phyloP scores from a whole-genome alignment of 2,888 invertebrate genomes.

The Zygothrica quintamaculata region DNA sequence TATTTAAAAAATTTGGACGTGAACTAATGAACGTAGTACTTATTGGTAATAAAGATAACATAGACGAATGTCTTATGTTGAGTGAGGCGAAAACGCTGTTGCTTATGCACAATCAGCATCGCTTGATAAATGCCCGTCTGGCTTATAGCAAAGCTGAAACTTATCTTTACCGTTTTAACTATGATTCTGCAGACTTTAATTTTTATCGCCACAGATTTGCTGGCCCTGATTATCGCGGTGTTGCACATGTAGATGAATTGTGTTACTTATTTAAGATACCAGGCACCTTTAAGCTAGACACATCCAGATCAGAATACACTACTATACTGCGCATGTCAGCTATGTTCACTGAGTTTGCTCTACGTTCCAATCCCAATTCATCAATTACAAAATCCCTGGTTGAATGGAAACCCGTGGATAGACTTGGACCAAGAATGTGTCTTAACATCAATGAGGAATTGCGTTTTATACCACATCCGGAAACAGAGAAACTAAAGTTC shows the following conservation, averaged over 20 bases:
- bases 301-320: conserved; percentile 65
- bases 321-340: conserved; percentile 73
- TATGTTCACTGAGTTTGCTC: conserved; percentile 75
- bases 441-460: conserved; percentile 75
- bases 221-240: conserved; percentile 64
- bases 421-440: conserved; percentile 58
- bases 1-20: conserved; percentile 52
- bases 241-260: conserved; percentile 78
- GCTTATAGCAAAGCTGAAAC: conserved; percentile 69
- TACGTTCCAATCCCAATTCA: conserved; percentile 74
- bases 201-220: conserved; percentile 69
- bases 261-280: conserved; percentile 76
- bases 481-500: conserved; percentile 53
- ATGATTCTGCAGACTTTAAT: conserved; percentile 82
- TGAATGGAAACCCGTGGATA: conserved; percentile 61
- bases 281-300: conserved; percentile 52
- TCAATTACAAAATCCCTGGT: conserved; percentile 46
- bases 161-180: conserved; percentile 82
- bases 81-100: conserved; percentile 67
- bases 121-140: conserved; percentile 69
- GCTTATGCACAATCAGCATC: conserved; percentile 67
- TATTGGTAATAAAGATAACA: conserved; percentile 53
- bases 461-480: conserved; percentile 70
- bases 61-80: too few relatives aligned
- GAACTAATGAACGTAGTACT: conserved; percentile 76